Evolutionary conservation across 92 coral and sea anemone genomes (phyloP).

Genomic region (Umimayanthus chanpuru): DNA sequence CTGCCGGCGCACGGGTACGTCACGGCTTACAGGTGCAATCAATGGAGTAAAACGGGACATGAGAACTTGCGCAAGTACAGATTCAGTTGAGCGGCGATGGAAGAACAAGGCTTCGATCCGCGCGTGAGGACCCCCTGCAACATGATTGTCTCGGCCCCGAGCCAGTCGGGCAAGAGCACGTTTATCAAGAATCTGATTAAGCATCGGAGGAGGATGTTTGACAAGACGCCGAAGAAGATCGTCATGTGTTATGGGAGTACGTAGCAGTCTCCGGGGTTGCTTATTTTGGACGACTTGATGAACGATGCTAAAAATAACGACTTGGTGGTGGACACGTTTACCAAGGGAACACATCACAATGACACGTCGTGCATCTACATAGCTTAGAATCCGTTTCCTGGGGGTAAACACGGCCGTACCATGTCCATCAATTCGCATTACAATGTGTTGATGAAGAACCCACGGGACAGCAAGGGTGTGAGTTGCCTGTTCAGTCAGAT

Average conservation of each 20-base stretch:
- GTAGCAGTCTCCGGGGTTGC: constrained; percentile 17
- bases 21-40: no score
- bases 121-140: background rate
- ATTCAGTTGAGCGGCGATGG: no score
- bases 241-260: background rate
- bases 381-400: background rate
- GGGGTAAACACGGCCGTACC: background rate
- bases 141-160: background rate
- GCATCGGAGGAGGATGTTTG: background rate
- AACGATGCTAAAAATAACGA: background rate
- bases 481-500: background rate
- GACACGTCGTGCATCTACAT: background rate
- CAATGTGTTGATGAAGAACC: background rate
- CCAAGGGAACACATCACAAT: background rate
- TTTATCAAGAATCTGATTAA: constrained; percentile 1
- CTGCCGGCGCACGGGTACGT: no score
- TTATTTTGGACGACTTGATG: background rate
- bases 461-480: background rate
- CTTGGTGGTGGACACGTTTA: background rate
- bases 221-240: constrained; percentile 3
- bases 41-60: no score
- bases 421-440: background rate
- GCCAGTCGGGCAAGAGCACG: constrained; percentile 1
- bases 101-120: no score
- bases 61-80: no score